Percentiles rank a stretch among this genome's conserved stretches.
Conservation (phyloP, 2,888 invertebrate genomes). For the Chrysolina americana region DNA sequence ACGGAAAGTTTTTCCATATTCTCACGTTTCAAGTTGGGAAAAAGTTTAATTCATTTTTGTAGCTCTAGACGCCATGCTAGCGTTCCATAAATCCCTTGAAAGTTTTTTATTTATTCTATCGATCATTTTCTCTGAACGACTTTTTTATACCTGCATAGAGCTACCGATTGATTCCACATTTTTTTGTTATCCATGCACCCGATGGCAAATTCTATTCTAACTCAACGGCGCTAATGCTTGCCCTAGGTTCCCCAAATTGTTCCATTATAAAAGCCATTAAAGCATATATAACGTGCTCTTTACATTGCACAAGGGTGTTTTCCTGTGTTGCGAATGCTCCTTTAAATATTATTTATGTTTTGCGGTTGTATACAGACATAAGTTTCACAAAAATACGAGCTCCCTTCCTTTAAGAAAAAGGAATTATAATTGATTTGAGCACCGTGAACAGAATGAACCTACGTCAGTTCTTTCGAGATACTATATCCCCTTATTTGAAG, state of each 20-base stretch:
- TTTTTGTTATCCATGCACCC: background rate
- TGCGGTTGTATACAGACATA: slow-evolving; percentile 29
- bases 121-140: background rate
- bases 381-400: slow-evolving; percentile 4
- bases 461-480: background rate
- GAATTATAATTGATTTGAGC: slow-evolving; percentile 21
- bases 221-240: slow-evolving; percentile 9
- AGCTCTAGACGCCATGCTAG: slow-evolving; percentile 5
- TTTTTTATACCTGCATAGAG: background rate
- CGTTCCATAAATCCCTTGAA: background rate
- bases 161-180: background rate
- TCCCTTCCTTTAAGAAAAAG: slow-evolving; percentile 4
- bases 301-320: slow-evolving; percentile 57
- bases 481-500: background rate
- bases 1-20: slow-evolving; percentile 14
- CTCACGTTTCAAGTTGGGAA: background rate
- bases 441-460: background rate
- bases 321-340: slow-evolving; percentile 50
- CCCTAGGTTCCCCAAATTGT: slow-evolving; percentile 54
- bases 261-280: slow-evolving; percentile 63
- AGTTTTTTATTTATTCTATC: slow-evolving; percentile 3
- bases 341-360: slow-evolving; percentile 53
- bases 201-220: background rate
- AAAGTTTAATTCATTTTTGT: slow-evolving; percentile 15
- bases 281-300: slow-evolving; percentile 60